phyloP scores from a whole-genome alignment of 2,797 vertebrate genomes.

The Nannoperca obscura region DNA sequence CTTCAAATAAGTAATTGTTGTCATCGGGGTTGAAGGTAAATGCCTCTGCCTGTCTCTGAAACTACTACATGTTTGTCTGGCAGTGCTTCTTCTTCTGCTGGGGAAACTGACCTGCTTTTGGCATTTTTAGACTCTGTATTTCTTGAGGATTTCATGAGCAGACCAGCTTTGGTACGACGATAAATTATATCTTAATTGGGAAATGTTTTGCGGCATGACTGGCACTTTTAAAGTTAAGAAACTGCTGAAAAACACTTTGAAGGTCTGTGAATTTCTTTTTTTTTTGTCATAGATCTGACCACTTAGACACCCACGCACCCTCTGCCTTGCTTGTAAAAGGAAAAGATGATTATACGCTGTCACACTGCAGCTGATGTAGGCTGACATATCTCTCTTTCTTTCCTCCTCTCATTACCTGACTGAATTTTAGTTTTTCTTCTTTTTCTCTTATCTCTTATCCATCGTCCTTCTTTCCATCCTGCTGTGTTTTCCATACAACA shows the following conservation, averaged over 20 bases:
- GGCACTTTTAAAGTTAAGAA: constrained; percentile 34
- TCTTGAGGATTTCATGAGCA: background rate
- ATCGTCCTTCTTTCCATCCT: background rate
- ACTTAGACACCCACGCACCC: constrained; percentile 55
- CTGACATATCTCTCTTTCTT: constrained; percentile 37
- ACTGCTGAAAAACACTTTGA: constrained; percentile 36
- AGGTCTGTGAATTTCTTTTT: constrained; percentile 4
- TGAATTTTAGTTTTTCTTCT: constrained; percentile 19
- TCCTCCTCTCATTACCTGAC: constrained; percentile 35
- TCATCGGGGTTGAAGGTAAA: background rate
- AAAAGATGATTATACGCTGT: constrained; percentile 56
- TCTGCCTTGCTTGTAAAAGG: constrained; percentile 50
- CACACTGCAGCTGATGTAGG: constrained; percentile 20
- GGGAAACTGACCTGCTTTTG: constrained; percentile 3
- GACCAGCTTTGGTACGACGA: background rate
- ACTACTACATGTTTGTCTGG: background rate
- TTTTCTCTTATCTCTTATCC: constrained; percentile 6
- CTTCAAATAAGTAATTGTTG: background rate
- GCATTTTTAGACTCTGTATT: background rate
- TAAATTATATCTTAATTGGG: constrained; percentile 30
- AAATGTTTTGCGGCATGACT: constrained; percentile 12
- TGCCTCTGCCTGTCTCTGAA: background rate
- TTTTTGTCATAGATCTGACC: constrained; percentile 36
- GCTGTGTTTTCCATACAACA: background rate
- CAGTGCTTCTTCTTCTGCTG: background rate